Base-by-base conservation (phyloP, 2,113 vertebrate species). In the Pangasianodon gigas region DNA sequence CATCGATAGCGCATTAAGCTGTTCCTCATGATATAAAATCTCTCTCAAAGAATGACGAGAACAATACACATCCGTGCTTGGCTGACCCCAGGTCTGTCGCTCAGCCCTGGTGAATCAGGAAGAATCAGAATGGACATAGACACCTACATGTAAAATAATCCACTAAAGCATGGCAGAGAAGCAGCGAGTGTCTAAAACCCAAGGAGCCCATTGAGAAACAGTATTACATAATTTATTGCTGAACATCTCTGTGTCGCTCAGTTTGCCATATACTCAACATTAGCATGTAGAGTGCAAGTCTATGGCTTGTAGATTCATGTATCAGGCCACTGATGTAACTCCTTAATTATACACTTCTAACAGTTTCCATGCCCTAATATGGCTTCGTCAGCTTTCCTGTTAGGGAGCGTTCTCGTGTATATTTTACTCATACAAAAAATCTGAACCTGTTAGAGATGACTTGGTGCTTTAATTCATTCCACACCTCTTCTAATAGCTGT, bases 201-300 rank as follows among this genome's bases (percentile, higher is more conserved):
- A 85, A 95, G 93, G 93, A 94, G 95, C 93, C 93, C 91, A 92
- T 94, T 93, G 92, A 93, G 92, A 96, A 95, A 95, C 92, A 94
- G 92, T 82, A 88, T 93, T 94, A 90, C 94, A 96, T 96, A 93
- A 96, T 94, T 95, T 83, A 95, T 94, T 90, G 91, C 91, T 88
- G 91, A 92, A 89, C n/a, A 91, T 89, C 92, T 93, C 91, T 91
- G 90, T 79, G 75, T 85, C 46, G 24, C 46, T 86, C 46, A 11
- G 37, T 29, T 48, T 67, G 82, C 56, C 69, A 65, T 60, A 60
- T 75, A 74, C 16, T 32, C 24, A 77, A 79, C 54, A 24, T 75
- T 32, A 41, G 11, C 85, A 79, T 84, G 67, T 92, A 92, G n/a
- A 58, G 54, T 54, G 7, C 89, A 89, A 89, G 46, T 69, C 9